These are phyloP conservation scores for Salminus brasiliensis DNA, from an alignment of 2,113 vertebrate genomes.

Conservation along the genomic window DNA sequence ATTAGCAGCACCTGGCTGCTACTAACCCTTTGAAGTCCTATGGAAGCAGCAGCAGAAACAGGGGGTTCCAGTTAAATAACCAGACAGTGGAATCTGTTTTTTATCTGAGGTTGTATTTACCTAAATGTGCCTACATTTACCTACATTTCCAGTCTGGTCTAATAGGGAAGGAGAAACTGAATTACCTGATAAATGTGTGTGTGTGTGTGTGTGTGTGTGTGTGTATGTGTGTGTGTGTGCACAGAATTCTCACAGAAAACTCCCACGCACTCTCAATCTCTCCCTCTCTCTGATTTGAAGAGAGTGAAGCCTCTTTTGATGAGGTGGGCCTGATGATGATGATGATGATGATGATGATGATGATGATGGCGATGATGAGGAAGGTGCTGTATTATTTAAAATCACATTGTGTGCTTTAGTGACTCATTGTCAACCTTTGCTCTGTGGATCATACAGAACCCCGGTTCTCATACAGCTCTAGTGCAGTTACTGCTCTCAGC, in stretches of 20 bases:
- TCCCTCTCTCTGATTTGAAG: slow-evolving; percentile 20
- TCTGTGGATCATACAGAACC: slow-evolving; percentile 38
- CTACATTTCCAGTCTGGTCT: slow-evolving; percentile 41
- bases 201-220: slow-evolving; percentile 44
- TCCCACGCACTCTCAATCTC: slow-evolving; percentile 41
- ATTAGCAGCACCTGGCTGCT: no score
- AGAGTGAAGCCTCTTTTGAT: slow-evolving; percentile 28
- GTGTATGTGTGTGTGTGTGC: slow-evolving; percentile 45
- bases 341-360: slow-evolving; percentile 10
- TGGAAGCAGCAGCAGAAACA: no score
- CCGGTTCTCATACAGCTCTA: slow-evolving; percentile 37
- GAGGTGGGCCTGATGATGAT: slow-evolving; percentile 17
- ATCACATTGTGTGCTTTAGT: slow-evolving; percentile 44
- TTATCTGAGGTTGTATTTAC: no score
- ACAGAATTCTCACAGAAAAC: slow-evolving; percentile 28
- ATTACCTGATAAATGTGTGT: slow-evolving; percentile 51
- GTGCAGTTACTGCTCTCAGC: slow-evolving; percentile 18
- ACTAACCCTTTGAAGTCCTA: no score
- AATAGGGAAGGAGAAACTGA: slow-evolving; percentile 48
- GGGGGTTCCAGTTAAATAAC: no score
- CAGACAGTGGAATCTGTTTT: no score
- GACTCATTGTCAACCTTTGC: slow-evolving; percentile 40
- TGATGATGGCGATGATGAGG: background rate
- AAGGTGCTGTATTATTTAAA: slow-evolving; percentile 37
- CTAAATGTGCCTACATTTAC: no score